A percentile compares a stretch with the other conserved stretches of the same genome.
Conservation (phyloP, 2,113 vertebrate species). For the Tiliqua scincoides region DNA sequence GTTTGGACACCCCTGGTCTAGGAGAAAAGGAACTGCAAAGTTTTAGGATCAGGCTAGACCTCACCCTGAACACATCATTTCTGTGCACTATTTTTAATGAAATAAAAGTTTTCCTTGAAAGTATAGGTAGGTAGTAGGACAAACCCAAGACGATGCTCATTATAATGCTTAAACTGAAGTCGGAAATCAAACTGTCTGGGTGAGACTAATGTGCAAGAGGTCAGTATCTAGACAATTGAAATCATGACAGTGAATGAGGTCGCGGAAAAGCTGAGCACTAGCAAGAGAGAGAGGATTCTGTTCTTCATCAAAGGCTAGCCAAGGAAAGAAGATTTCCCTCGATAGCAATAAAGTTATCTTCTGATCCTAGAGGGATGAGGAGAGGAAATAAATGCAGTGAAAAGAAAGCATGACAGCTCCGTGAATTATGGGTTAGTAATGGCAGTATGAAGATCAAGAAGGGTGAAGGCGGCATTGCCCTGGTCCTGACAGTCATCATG, state of each 20-base stretch:
- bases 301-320: conserved; percentile 6
- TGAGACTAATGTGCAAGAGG: not conserved
- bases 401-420: conserved; percentile 24
- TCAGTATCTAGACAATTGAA: not conserved
- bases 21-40: no score
- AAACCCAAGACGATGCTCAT: not conserved
- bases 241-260: not conserved
- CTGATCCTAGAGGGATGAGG: not conserved
- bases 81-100: no score
- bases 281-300: not conserved
- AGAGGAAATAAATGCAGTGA: conserved; percentile 23
- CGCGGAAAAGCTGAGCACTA: not conserved
- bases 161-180: not conserved
- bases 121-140: not conserved
- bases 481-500: not conserved
- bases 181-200: not conserved
- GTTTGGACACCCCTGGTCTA: no score
- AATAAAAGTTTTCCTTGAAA: not conserved
- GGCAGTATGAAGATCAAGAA: not conserved
- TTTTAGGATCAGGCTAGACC: no score
- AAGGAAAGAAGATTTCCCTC: not conserved
- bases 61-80: no score
- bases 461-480: not conserved
- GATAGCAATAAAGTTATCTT: conserved; percentile 7
- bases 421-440: conserved; percentile 28